phyloP scores from a whole-genome alignment of 2,797 vertebrate genomes.

The Neomorphus geoffroyi region DNA sequence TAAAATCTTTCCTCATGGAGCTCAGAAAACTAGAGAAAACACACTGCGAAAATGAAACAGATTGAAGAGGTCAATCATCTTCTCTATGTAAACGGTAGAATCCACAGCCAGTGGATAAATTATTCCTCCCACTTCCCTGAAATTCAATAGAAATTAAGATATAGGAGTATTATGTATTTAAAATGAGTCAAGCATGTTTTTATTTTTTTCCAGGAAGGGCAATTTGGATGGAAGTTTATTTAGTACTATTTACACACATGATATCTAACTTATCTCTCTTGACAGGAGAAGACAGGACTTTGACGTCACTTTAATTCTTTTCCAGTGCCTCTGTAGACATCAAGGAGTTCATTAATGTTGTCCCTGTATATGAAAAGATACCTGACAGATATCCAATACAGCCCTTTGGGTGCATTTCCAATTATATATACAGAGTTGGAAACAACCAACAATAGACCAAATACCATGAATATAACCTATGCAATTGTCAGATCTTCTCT shows the following conservation, averaged over 20 bases:
- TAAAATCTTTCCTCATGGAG: not conserved
- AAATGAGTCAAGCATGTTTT: not conserved
- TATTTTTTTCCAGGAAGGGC: not conserved
- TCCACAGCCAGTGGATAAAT: not conserved
- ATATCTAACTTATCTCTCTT: not conserved
- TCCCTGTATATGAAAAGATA: not conserved
- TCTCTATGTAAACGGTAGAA: not conserved
- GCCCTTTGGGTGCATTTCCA: not conserved
- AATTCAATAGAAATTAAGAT: not conserved
- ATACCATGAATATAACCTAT: not conserved
- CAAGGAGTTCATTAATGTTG: not conserved
- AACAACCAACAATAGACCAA: not conserved
- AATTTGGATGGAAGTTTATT: not conserved
- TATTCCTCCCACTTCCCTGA: not conserved
- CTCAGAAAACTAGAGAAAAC: not conserved
- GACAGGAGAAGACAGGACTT: not conserved
- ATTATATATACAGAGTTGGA: not conserved
- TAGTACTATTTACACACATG: not conserved
- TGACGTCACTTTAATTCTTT: not conserved
- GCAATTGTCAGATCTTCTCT: not conserved
- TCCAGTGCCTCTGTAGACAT: not conserved
- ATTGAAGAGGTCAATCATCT: not conserved
- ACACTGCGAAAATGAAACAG: not conserved
- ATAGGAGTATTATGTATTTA: not conserved
- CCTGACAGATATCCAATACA: not conserved